Base-by-base conservation (phyloP, 1,140 invertebrate genomes). In the Drosophila nannoptera region DNA sequence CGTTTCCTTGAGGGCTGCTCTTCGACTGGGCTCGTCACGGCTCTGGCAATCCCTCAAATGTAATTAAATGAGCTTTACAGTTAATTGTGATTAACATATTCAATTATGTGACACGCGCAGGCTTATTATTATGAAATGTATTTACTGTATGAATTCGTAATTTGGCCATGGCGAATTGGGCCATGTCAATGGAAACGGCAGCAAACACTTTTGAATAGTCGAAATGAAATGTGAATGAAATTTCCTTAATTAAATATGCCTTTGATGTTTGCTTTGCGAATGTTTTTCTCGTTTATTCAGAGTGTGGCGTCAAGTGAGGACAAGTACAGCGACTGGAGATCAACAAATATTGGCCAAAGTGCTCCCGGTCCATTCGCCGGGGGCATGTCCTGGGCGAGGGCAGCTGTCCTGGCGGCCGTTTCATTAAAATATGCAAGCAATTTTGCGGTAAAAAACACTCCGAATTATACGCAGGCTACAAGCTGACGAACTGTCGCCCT, bases 341-440 rank as follows among this genome's bases (percentile, higher is more conserved):
- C 46, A 82, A 68, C 73, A 61, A 55, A 49, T 64, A 64, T 71
- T 60, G 32, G 75, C 55, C 52, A 33, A 50, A 46, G 52, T 22
- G 35, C 43, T 40, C 48, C 14, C 65, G 8, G 8, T 12, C 46
- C 32, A 53, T 48, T n/a, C 38, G 12, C 32, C n/a, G 8, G 46
- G 31, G 62, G 16, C 61, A 48, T 69, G 68, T 75, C 58, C 64
- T 50, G 48, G 60, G 38, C 66, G 71, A 43, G 71, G 73, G 77
- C 65, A 76, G 76, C 73, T 75, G 66, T 77, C 80, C 76, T 83
- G 73, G 73, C 74, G 77, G 80, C 63, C 49, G 73, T 80, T 83
- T 78, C 81, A 83, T 83, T 83, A 83, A 83, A 83, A 83, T 86
- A 83, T 86, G 81, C 80, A 76, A 83, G 80, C 80, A 83, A 86